These are phyloP conservation scores for Alligator sinensis DNA, from an alignment of 2,113 vertebrate genomes.

Conservation along the genomic window DNA sequence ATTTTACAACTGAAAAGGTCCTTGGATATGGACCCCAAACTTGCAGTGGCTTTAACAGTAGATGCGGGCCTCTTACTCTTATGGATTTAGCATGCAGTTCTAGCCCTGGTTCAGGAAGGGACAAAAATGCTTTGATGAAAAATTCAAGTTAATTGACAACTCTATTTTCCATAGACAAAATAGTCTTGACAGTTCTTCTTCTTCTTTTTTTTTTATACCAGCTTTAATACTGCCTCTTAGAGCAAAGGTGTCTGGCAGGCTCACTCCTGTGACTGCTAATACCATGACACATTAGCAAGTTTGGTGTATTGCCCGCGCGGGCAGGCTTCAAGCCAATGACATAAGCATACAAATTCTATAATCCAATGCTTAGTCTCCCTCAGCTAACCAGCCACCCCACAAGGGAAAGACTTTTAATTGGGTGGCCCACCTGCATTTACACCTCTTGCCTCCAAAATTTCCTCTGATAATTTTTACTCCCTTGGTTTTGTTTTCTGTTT, in stretches of 20 bases:
- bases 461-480: background rate
- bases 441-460: background rate
- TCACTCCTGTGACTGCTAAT: background rate
- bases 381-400: background rate
- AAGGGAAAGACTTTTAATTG: background rate
- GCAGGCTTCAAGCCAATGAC: background rate
- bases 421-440: background rate
- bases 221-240: background rate
- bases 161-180: background rate
- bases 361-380: background rate
- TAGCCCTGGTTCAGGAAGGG: background rate
- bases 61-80: background rate
- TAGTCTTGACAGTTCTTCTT: background rate
- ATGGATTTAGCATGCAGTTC: too few relatives aligned
- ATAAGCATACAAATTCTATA: background rate
- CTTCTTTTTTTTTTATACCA: too few relatives aligned
- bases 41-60: background rate
- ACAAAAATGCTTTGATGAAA: background rate
- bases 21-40: background rate
- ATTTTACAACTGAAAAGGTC: background rate
- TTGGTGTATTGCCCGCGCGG: background rate
- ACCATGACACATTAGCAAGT: background rate
- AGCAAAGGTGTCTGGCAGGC: background rate
- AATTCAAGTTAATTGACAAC: background rate
- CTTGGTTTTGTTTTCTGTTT: background rate